Conservation (phyloP, 2,113 vertebrate genomes). For the Upupa epops region DNA sequence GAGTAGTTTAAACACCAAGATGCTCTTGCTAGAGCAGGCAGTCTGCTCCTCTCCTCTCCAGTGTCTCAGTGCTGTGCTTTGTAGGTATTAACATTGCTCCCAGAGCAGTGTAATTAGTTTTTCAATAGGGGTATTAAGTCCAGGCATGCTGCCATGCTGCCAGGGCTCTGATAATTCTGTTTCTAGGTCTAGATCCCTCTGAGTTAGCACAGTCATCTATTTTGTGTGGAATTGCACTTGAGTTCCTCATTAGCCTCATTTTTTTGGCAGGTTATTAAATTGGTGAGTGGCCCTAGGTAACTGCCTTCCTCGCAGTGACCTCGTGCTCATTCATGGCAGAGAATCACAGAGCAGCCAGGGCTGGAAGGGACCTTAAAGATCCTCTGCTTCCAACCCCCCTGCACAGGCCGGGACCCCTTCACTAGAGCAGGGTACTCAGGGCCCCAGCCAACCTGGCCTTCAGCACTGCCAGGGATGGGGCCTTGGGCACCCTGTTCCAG, state of each 20-base stretch:
- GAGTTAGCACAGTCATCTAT: neutral
- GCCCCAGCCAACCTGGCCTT: too few species aligned
- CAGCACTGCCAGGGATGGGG: too few species aligned
- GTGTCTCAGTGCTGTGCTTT: neutral
- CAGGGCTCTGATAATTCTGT: constrained; percentile 16
- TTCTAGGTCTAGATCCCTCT: constrained; percentile 25
- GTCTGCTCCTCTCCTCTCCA: neutral
- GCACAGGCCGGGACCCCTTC: too few species aligned
- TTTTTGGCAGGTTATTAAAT: neutral
- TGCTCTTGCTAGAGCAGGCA: neutral
- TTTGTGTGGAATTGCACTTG: neutral
- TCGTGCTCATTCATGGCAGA: neutral
- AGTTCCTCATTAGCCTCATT: neutral
- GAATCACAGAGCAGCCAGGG: too few species aligned
- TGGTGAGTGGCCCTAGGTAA: neutral
- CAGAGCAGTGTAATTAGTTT: constrained; percentile 45
- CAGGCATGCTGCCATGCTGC: constrained; percentile 27
- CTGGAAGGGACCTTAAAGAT: too few species aligned
- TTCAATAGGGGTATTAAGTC: constrained; percentile 29
- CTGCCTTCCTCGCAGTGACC: neutral
- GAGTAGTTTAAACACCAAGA: neutral
- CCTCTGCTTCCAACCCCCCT: too few species aligned
- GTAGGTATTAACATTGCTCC: neutral
- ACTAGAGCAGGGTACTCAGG: too few species aligned
- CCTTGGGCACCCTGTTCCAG: too few species aligned